Evolutionary conservation across 1,140 invertebrate genomes (phyloP).

Genomic region (Harlomillsia oculata): DNA sequence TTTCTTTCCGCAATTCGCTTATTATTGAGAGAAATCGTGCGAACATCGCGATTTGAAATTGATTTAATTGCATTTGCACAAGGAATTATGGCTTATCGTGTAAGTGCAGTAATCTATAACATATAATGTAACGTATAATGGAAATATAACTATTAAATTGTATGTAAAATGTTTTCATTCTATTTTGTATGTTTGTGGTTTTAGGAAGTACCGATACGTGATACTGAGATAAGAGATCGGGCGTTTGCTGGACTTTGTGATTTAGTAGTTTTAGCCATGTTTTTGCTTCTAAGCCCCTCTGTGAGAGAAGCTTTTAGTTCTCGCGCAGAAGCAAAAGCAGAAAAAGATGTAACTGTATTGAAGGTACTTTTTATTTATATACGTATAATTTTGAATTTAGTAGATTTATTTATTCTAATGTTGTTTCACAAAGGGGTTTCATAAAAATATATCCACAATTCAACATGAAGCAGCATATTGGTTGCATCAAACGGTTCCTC

Average conservation of each 20-base stretch:
- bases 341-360: constrained; percentile 38
- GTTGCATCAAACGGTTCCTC: constrained; percentile 68
- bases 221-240: no score
- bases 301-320: constrained; percentile 59
- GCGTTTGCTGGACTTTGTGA: constrained; percentile 75
- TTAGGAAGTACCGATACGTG: no score
- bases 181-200: no score
- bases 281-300: constrained; percentile 65
- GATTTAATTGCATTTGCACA: constrained; percentile 60
- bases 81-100: constrained; percentile 49
- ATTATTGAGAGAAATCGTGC: constrained; percentile 76
- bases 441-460: constrained; percentile 61
- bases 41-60: constrained; percentile 62
- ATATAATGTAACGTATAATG: no score
- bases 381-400: not conserved
- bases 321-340: constrained; percentile 55
- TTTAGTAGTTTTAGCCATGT: constrained; percentile 71
- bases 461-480: constrained; percentile 73
- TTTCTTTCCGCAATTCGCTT: constrained; percentile 73
- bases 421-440: constrained; percentile 50
- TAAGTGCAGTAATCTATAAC: no score
- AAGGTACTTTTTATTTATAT: not conserved
- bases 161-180: constrained; percentile 13
- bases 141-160: constrained; percentile 42
- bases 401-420: not conserved